A percentile compares a stretch with the other conserved stretches of the same genome.
Conservation (phyloP, 1,140 invertebrate genomes). For the Aphaenogaster ashmeadi region DNA sequence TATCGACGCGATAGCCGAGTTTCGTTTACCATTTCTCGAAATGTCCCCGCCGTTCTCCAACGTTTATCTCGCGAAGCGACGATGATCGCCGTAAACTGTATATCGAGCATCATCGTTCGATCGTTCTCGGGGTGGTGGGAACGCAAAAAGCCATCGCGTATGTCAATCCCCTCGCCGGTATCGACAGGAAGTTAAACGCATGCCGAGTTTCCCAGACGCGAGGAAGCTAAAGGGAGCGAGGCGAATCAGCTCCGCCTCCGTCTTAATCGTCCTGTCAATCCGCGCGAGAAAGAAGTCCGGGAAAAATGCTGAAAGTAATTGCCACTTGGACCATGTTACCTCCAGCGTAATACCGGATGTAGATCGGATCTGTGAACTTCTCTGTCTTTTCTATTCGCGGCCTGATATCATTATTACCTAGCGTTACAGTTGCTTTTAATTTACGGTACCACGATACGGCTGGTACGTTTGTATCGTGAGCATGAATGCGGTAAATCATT, state of each 20-base stretch:
- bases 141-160: background rate
- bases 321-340: background rate
- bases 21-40: slow-evolving; percentile 16
- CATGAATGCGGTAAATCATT: background rate
- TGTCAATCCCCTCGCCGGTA: background rate
- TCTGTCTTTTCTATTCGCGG: background rate
- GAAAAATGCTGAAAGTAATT: background rate
- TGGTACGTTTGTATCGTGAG: background rate
- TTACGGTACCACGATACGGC: background rate
- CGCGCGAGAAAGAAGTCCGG: background rate
- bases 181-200: background rate
- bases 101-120: slow-evolving; percentile 20
- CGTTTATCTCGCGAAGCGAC: slow-evolving; percentile 14
- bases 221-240: slow-evolving; percentile 16
- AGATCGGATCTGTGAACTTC: background rate
- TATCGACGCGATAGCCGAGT: background rate
- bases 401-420: slow-evolving; percentile 1
- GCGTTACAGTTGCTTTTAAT: slow-evolving; percentile 4
- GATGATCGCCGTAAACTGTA: background rate
- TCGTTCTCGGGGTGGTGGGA: background rate
- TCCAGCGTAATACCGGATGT: background rate
- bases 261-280: slow-evolving; percentile 38
- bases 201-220: background rate
- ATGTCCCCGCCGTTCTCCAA: background rate
- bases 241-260: background rate